phyloP scores from a whole-genome alignment of 2,797 vertebrate genomes.

The Apodemus agrarius region DNA sequence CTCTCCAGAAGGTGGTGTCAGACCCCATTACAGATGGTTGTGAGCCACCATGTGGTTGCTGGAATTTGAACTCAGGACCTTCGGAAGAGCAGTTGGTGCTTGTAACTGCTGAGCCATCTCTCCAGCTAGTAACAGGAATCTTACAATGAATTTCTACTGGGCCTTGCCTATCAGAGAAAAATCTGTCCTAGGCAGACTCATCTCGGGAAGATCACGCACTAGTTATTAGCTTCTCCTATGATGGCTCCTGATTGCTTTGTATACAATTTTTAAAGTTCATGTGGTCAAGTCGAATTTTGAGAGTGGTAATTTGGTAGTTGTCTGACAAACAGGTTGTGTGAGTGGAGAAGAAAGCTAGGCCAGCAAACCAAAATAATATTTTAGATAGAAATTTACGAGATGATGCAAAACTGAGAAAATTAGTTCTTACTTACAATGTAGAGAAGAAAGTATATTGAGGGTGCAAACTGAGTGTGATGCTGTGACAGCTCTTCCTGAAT shows the following conservation, averaged over 20 bases:
- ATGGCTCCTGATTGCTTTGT: background rate
- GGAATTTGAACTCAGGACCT: too few species aligned
- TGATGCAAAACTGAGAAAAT: background rate
- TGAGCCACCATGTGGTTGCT: too few species aligned
- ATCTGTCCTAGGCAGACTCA: background rate
- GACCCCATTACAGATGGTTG: too few species aligned
- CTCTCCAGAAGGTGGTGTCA: too few species aligned
- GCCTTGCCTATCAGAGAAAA: background rate
- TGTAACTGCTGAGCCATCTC: too few species aligned
- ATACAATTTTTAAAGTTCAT: conserved; percentile 1
- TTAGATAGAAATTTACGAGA: background rate
- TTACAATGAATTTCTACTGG: background rate
- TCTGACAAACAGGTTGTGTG: background rate
- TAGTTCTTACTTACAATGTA: background rate
- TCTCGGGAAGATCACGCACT: background rate
- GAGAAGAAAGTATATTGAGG: background rate
- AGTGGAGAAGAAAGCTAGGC: background rate
- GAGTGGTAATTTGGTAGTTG: background rate
- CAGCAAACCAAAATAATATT: background rate
- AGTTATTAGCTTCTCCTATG: background rate
- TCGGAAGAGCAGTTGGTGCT: too few species aligned
- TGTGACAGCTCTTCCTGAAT: background rate
- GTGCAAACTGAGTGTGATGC: background rate
- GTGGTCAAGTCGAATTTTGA: background rate
- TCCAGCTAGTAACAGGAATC: too few species aligned